Conservation (phyloP, 2,797 vertebrate genomes). For the Catamblyrhynchus diadema region DNA sequence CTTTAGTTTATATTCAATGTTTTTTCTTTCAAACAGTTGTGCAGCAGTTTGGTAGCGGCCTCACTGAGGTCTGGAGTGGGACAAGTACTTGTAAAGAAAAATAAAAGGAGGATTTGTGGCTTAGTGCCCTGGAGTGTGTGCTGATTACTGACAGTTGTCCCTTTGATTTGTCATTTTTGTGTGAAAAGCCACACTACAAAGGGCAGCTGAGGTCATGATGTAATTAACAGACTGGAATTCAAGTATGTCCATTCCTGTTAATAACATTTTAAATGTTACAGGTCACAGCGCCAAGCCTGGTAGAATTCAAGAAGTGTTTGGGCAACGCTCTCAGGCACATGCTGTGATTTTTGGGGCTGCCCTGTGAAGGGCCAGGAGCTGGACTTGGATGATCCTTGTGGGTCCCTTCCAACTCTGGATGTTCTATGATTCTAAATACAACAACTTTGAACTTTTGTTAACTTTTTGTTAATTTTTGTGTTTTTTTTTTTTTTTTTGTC, state of each 20-base stretch:
- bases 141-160: neutral
- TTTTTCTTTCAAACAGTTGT: neutral
- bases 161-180: neutral
- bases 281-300: neutral
- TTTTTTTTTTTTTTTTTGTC: neutral
- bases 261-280: neutral
- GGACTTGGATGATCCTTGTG: neutral
- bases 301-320: neutral
- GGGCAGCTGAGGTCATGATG: neutral
- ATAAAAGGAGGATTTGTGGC: neutral
- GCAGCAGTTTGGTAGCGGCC: neutral
- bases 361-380: neutral
- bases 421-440: neutral
- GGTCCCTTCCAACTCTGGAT: neutral
- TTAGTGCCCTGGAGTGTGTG: neutral
- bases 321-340: rapidly evolving
- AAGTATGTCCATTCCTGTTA: neutral
- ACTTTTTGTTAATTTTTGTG: neutral
- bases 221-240: neutral
- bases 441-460: neutral
- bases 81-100: neutral
- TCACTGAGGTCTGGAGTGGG: neutral
- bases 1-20: neutral
- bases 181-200: neutral
- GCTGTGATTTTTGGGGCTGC: neutral